phyloP scores from a whole-genome alignment of 2,113 vertebrate genomes.

The Lophius piscatorius region DNA sequence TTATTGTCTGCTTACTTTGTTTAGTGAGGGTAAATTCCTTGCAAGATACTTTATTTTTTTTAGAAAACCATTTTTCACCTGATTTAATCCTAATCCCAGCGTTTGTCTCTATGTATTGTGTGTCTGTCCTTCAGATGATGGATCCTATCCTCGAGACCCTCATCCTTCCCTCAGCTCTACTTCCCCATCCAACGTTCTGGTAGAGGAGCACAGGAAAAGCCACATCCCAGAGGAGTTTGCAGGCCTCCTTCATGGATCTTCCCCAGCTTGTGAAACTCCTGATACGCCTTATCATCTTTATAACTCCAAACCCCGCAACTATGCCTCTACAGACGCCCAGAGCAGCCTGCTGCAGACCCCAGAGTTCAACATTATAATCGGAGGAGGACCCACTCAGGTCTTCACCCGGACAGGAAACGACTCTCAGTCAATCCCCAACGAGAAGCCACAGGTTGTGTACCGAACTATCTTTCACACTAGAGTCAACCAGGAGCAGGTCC shows the following conservation, averaged over 20 bases:
- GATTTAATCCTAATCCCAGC: constrained; percentile 14
- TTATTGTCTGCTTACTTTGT: constrained; percentile 6
- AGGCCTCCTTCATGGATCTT: constrained; percentile 95
- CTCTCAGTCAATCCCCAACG: constrained; percentile 52
- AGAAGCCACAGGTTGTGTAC: constrained; percentile 91
- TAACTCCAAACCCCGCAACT: constrained; percentile 76
- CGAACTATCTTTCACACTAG: constrained; percentile 93
- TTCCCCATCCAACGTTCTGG: constrained; percentile 43
- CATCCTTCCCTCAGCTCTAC: constrained; percentile 40
- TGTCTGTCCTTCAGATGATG: constrained; percentile 66
- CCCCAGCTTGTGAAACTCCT: constrained; percentile 91
- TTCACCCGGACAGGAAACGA: constrained; percentile 36
- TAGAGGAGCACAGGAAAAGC: constrained; percentile 85
- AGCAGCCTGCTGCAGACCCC: constrained; percentile 76
- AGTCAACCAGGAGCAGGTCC: constrained; percentile 79
- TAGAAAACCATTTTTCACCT: not conserved
- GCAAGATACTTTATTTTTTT: not conserved
- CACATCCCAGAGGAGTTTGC: constrained; percentile 90
- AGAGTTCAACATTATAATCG: constrained; percentile 57
- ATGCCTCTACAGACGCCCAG: constrained; percentile 61
- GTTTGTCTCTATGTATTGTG: not conserved
- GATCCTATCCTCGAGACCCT: constrained; percentile 64
- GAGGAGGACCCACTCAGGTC: constrained; percentile 43
- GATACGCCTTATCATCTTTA: constrained; percentile 94
- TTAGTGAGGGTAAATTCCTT: not conserved